Base-by-base conservation (phyloP, 2,888 invertebrate genomes). In the Odontocerum albicorne region DNA sequence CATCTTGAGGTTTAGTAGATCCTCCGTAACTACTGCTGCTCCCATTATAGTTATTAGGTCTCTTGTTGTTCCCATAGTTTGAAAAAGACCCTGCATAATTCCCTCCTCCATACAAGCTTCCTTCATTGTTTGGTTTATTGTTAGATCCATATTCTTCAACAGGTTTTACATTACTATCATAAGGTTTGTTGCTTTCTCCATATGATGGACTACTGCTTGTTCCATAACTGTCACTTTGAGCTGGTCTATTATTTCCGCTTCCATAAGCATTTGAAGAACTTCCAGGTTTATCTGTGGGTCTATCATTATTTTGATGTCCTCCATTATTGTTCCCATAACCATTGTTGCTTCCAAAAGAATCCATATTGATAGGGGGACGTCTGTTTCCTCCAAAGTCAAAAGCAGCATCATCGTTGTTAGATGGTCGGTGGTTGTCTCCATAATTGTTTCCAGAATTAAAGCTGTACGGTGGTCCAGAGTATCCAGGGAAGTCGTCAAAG, bases 401-500 rank as follows among this genome's bases (percentile, higher is more conserved):
- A 42, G 12, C 7, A 2, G 21, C 21, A 1, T n/a, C 20, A 31
- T 39, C 33, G 8, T 27, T 43, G 32, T 22, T 12, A 10, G 31
- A 27, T 19, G 52, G 52, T 19, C 39, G 36, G 6, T 47, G 46
- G 40, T 10, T 21, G 10, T 13, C 21, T 13, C 33, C 39, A 32
- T 39, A 39, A 44, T 27, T 35, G 19, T 15, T 43, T 32, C 20
- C 38, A 43, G 17, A 19, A 2, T 35, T 32, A 19, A 46, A 51
- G 19, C 21, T 32, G n/a, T n/a, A n/a, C 27, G 43, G 32, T 33
- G 53, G 27, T 39, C 22, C 33, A 49, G 39, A 36, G 35, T 60
- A 43, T 31, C 45, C 38, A 13, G 42, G 12, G 12, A 63, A 55
- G 32, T 65, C 68, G 27, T 55, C 60, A 12, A 58, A 55, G 7